Evolutionary conservation across 64 coral and sea anemone genomes (phyloP).

Genomic region (Pocillopora verrucosa): DNA sequence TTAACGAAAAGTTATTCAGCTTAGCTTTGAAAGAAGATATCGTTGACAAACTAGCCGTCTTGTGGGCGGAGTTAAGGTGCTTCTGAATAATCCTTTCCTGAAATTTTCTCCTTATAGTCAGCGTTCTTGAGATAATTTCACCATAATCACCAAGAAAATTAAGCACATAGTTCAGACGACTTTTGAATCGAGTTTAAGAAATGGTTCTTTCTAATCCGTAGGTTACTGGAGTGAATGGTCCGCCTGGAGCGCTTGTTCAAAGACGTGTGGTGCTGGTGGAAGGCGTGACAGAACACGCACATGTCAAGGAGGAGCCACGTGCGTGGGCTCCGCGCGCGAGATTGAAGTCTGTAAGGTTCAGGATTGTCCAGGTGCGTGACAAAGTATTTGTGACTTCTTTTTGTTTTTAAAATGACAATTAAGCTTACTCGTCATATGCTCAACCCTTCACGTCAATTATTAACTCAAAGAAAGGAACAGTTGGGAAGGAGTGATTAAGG

Average conservation of each 20-base stretch:
- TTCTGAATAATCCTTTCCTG: too few relatives aligned
- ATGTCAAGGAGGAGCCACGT: slow-evolving; percentile 88
- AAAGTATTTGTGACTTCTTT: not conserved
- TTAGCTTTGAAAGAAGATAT: too few relatives aligned
- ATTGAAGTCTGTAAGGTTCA: slow-evolving; percentile 83
- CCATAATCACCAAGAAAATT: too few relatives aligned
- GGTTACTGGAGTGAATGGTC: slow-evolving; percentile 98
- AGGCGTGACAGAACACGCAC: slow-evolving; percentile 77
- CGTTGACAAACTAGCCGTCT: too few relatives aligned
- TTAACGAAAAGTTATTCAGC: too few relatives aligned
- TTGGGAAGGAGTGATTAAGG: not conserved
- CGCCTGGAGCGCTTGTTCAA: slow-evolving; percentile 80
- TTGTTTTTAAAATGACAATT: not conserved
- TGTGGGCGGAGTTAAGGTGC: too few relatives aligned
- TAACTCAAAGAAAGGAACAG: not conserved
- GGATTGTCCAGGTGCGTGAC: slow-evolving; percentile 80
- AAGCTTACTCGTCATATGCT: not conserved
- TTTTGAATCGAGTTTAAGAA: not conserved
- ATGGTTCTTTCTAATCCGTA: not conserved
- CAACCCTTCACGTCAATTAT: too few relatives aligned
- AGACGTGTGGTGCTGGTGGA: slow-evolving; percentile 86
- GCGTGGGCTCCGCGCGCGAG: slow-evolving; percentile 78
- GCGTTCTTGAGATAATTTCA: too few relatives aligned
- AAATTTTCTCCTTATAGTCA: too few relatives aligned
- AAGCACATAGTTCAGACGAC: not conserved